Evolutionary conservation across 2,888 invertebrate species (phyloP).

Genomic region (Polydrusus cervinus): DNA sequence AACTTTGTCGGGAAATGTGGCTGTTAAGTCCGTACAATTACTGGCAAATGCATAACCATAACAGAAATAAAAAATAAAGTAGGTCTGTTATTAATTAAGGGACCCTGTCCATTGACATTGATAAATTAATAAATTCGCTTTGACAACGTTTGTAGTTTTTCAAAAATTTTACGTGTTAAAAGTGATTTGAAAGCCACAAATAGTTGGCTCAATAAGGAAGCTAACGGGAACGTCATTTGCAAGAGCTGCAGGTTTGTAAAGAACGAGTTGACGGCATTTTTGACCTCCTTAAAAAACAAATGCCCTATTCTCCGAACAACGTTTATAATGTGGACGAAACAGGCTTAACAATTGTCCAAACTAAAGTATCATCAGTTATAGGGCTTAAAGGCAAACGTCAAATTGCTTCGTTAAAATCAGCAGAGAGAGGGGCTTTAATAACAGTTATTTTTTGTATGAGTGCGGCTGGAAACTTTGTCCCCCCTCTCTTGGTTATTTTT

Average conservation of each 20-base stretch:
- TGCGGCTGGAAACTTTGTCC: conserved; percentile 32
- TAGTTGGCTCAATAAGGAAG: conserved; percentile 30
- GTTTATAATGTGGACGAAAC: conserved; percentile 34
- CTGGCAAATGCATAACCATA: too few species aligned
- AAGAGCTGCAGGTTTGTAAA: conserved; percentile 32
- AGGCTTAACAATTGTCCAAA: not conserved
- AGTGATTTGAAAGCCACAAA: too few species aligned
- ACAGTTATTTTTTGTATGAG: conserved; percentile 24
- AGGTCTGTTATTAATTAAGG: too few species aligned
- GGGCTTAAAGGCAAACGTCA: conserved; percentile 14
- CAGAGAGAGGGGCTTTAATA: conserved; percentile 16
- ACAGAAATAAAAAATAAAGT: too few species aligned
- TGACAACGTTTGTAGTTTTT: too few species aligned
- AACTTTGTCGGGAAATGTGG: too few species aligned
- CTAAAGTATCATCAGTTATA: conserved; percentile 27
- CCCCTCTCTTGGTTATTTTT: conserved; percentile 28
- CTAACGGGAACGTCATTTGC: conserved; percentile 24
- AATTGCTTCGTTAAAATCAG: conserved; percentile 12
- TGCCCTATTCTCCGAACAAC: conserved; percentile 11
- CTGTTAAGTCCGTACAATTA: too few species aligned
- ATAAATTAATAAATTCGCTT: too few species aligned
- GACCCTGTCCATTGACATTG: too few species aligned
- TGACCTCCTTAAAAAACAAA: conserved; percentile 25
- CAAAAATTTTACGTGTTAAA: too few species aligned
- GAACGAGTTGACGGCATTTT: conserved; percentile 13